Percentiles rank a stretch among this genome's conserved stretches.
phyloP scores from a whole-genome alignment of 2,888 invertebrate genomes.

The Macroteleia sp. region DNA sequence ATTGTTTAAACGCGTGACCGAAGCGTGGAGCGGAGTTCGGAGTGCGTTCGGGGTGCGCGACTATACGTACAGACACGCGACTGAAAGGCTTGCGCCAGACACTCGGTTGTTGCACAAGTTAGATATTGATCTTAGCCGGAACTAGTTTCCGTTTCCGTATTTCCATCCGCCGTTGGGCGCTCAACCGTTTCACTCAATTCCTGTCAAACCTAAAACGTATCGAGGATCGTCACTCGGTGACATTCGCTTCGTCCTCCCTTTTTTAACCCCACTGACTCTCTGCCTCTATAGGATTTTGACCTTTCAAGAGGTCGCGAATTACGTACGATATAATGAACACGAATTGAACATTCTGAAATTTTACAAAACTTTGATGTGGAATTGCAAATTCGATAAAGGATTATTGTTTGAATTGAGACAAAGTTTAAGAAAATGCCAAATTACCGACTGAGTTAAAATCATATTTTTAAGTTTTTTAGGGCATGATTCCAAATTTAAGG shows the following conservation, averaged over 20 bases:
- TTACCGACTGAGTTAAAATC: no score
- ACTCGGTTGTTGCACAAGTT: conserved; percentile 78
- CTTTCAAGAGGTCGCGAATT: conserved; percentile 37
- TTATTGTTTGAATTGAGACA: no score
- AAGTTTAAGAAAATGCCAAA: no score
- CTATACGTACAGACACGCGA: conserved; percentile 61
- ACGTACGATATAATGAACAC: no score
- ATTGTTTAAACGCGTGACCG: conserved; percentile 55
- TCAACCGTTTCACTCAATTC: conserved; percentile 35
- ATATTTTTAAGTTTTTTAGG: no score
- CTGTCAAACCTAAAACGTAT: conserved; percentile 35
- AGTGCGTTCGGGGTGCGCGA: conserved; percentile 26
- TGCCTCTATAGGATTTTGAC: conserved; percentile 27
- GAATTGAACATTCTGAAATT: no score
- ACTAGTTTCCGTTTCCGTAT: conserved; percentile 82
- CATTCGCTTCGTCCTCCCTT: conserved; percentile 1
- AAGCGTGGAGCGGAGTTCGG: conserved; percentile 45
- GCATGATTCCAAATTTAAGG: no score
- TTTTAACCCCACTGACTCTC: neutral
- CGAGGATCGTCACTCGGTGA: conserved; percentile 17
- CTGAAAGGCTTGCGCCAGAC: conserved; percentile 72
- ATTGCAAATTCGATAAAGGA: no score
- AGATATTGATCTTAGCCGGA: conserved; percentile 82
- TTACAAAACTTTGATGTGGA: no score
- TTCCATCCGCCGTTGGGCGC: conserved; percentile 65